These are phyloP conservation scores for Acanthurus leucopareius DNA, from an alignment of 2,797 vertebrate species.

Conservation along the genomic window DNA sequence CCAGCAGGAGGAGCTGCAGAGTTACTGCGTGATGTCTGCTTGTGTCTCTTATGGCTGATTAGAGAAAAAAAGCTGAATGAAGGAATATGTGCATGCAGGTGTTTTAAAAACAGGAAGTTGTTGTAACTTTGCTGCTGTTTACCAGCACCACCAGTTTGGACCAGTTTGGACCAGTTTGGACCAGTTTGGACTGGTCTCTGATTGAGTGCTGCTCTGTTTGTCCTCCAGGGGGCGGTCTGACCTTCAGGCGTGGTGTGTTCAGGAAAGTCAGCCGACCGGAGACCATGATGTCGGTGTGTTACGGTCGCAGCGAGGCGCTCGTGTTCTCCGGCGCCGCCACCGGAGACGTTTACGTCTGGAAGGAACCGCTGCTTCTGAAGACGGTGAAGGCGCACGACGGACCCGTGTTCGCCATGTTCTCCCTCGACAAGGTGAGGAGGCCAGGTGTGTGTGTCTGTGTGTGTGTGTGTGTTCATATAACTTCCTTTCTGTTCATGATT, in stretches of 20 bases:
- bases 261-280: slow-evolving; percentile 89
- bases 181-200: neutral
- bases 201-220: neutral
- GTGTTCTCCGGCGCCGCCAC: slow-evolving; percentile 94
- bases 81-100: too few relatives aligned
- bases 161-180: too few relatives aligned
- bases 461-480: neutral
- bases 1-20: too few relatives aligned
- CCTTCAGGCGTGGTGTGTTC: slow-evolving; percentile 90
- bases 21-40: too few relatives aligned
- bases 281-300: slow-evolving; percentile 97
- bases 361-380: slow-evolving; percentile 90
- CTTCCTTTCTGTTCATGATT: neutral
- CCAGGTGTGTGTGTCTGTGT: neutral
- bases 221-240: slow-evolving; percentile 92
- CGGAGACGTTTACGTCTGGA: slow-evolving; percentile 97
- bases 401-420: slow-evolving; percentile 96
- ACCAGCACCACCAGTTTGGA: too few relatives aligned
- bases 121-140: too few relatives aligned
- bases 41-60: too few relatives aligned
- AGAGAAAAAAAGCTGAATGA: too few relatives aligned
- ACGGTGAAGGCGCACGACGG: slow-evolving; percentile 96
- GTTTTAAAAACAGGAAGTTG: too few relatives aligned
- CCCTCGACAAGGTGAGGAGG: slow-evolving; percentile 92
- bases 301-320: slow-evolving; percentile 91